These are phyloP conservation scores for Agonopterix subpropinquella DNA, from an alignment of 2,888 invertebrate species.

Conservation along the genomic window DNA sequence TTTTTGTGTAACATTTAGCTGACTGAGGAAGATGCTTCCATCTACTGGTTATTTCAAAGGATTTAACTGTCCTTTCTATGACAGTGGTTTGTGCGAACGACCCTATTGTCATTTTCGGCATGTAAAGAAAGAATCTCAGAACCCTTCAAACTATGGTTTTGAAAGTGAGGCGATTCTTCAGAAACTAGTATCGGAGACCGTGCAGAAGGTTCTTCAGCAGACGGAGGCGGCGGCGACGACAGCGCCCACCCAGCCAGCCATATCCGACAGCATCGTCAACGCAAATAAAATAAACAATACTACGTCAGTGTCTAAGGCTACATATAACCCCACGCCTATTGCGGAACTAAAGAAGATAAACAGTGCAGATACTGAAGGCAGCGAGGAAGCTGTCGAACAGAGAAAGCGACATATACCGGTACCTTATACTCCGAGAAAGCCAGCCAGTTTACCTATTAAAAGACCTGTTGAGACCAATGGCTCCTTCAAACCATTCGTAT, in stretches of 20 bases:
- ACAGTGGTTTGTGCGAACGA: slow-evolving; percentile 86
- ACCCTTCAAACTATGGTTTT: slow-evolving; percentile 49
- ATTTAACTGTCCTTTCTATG: slow-evolving; percentile 90
- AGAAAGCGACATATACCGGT: slow-evolving; percentile 67
- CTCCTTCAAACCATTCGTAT: slow-evolving; percentile 54
- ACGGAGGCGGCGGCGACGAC: slow-evolving; percentile 40
- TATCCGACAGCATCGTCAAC: slow-evolving; percentile 16
- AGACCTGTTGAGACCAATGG: slow-evolving; percentile 52
- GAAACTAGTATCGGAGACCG: slow-evolving; percentile 77
- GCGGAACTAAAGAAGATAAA: slow-evolving; percentile 73
- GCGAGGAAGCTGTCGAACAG: slow-evolving; percentile 48
- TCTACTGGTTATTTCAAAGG: slow-evolving; percentile 92
- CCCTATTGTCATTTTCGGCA: slow-evolving; percentile 96
- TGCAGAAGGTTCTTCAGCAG: slow-evolving; percentile 75
- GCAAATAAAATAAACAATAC: slow-evolving; percentile 19
- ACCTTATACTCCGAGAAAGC: slow-evolving; percentile 69
- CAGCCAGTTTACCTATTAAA: slow-evolving; percentile 48
- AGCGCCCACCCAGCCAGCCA: slow-evolving; percentile 16
- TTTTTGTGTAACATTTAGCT: no score
- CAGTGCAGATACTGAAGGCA: slow-evolving; percentile 38
- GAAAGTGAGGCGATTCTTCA: slow-evolving; percentile 72
- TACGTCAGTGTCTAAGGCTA: slow-evolving; percentile 58
- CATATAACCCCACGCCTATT: slow-evolving; percentile 81
- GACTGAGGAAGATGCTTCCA: slow-evolving; percentile 82
- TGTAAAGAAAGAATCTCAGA: slow-evolving; percentile 80